Evolutionary conservation across 2,888 invertebrate species (phyloP).

Genomic region (Conistra vaccinii): DNA sequence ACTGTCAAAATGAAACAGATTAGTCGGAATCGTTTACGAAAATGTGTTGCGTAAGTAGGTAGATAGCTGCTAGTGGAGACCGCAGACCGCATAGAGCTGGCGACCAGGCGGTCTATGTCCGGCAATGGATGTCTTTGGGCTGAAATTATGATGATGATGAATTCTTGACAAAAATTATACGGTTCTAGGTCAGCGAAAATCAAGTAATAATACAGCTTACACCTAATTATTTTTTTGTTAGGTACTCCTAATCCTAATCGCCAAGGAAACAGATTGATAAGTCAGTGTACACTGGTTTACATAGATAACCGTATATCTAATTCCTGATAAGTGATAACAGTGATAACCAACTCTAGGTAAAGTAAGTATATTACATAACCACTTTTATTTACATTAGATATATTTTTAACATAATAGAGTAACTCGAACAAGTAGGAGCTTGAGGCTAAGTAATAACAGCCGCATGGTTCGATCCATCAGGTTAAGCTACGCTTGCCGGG

Average conservation of each 20-base stretch:
- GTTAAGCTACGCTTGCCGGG: no score
- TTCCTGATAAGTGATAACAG: conserved; percentile 39
- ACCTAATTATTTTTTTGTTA: not conserved
- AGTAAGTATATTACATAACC: conserved; percentile 39
- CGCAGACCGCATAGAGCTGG: no score
- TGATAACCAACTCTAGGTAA: conserved; percentile 13
- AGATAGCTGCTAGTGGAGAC: no score
- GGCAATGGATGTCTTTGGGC: no score
- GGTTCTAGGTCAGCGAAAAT: not conserved
- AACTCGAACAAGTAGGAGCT: not conserved
- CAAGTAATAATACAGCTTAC: not conserved
- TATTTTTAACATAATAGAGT: not conserved
- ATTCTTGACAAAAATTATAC: not conserved
- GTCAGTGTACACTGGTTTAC: conserved; percentile 44
- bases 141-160: no score
- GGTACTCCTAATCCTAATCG: conserved; percentile 6
- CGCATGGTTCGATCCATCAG: no score
- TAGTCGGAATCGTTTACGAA: no score
- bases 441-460: no score
- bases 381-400: not conserved
- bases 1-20: no score
- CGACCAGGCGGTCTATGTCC: no score
- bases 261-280: conserved; percentile 23
- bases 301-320: conserved; percentile 46
- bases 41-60: no score